Evolutionary conservation across 1,140 invertebrate species (phyloP).

Genomic region (Cotesia glomerata): DNA sequence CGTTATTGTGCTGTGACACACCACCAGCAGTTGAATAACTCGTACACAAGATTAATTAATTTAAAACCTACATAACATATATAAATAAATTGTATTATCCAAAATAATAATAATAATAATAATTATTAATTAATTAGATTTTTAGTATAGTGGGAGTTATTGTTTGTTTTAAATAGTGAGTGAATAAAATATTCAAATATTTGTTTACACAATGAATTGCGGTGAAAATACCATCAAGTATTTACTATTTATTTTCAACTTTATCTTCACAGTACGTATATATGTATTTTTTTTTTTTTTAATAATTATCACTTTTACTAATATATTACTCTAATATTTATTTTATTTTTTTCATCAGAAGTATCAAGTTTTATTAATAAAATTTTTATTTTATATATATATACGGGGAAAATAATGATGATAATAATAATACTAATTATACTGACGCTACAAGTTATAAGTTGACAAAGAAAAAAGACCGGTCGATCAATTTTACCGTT

Average conservation of each 20-base stretch:
- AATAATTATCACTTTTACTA: slow-evolving; percentile 1
- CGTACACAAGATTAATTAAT: too few species aligned
- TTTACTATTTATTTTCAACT: slow-evolving; percentile 81
- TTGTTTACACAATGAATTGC: slow-evolving; percentile 63
- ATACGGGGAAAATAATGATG: too few species aligned
- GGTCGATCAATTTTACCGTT: neutral
- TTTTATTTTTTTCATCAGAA: neutral
- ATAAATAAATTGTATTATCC: too few species aligned
- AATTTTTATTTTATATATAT: too few species aligned
- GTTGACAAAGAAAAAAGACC: neutral
- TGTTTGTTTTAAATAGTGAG: neutral
- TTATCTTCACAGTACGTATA: slow-evolving; percentile 82
- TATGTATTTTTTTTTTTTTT: neutral
- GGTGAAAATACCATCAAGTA: slow-evolving; percentile 82
- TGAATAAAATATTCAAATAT: slow-evolving; percentile 40
- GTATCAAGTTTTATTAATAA: too few species aligned
- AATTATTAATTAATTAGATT: neutral
- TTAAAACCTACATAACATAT: too few species aligned
- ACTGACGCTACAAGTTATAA: neutral
- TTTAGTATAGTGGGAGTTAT: slow-evolving; percentile 3
- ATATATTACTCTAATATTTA: neutral
- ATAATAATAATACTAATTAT: neutral
- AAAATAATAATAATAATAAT: too few species aligned
- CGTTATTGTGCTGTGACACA: too few species aligned
- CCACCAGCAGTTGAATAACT: too few species aligned